Conservation (phyloP, 2,113 vertebrate species). For the Panurus biarmicus region DNA sequence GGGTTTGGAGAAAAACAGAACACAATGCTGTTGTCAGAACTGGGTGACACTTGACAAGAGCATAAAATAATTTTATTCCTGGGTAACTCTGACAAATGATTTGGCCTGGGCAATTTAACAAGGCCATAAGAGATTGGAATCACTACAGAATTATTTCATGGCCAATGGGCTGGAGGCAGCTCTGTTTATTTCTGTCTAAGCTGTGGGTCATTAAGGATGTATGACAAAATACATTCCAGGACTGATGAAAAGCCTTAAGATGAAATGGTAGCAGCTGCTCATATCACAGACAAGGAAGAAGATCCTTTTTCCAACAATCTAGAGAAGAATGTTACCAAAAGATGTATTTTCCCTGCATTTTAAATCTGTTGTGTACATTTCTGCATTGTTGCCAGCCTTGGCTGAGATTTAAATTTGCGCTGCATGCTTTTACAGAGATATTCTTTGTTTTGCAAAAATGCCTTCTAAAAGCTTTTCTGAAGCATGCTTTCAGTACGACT, state of each 20-base stretch:
- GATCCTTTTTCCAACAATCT: not conserved
- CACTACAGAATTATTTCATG: constrained; percentile 26
- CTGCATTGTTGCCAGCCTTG: not conserved
- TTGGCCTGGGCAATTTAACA: constrained; percentile 39
- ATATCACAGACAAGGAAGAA: not conserved
- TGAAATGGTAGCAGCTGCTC: not conserved
- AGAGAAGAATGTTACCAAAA: not conserved
- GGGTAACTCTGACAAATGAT: not conserved
- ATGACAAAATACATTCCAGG: constrained; percentile 14
- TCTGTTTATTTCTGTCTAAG: not conserved
- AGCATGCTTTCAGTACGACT: not conserved
- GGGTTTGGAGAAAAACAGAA: not conserved
- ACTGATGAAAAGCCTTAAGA: not conserved
- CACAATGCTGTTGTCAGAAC: not conserved
- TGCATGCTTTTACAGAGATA: not conserved
- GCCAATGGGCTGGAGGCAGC: not conserved
- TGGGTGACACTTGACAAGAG: not conserved
- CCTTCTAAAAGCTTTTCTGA: not conserved
- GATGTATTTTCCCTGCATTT: not conserved
- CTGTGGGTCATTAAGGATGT: not conserved
- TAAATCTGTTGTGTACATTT: not conserved
- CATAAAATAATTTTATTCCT: constrained; percentile 32
- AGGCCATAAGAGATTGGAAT: constrained; percentile 15
- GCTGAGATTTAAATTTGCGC: not conserved
- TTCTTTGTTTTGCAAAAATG: not conserved